Base-by-base conservation (phyloP, 2,888 invertebrate species). In the Agonopterix arenella region DNA sequence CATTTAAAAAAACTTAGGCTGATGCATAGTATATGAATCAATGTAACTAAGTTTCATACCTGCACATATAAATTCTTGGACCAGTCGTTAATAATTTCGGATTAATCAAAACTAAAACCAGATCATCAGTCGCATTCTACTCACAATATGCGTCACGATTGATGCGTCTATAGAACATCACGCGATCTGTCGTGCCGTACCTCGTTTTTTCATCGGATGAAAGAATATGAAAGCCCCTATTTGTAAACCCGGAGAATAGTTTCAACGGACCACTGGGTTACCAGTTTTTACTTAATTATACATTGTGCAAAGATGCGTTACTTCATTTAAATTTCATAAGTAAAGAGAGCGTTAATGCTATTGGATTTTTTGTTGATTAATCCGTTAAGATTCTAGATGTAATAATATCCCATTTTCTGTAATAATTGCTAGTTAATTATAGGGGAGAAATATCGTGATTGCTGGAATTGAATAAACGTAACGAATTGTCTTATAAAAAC, bases 231-330 rank as follows among this genome's bases (percentile, higher is more conserved):
- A 84, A 81, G 77, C 80, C 70, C 71, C 77, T 74, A 76, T 80
- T 84, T 80, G 77, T 76, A 79, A 76, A 80, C 62, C 68, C 55
- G 59, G 68, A 65, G 72, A 80, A 84, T 80, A 77, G 72, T 79
- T 84, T 80, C 79, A 80, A 83, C 80, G 84, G 81, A 76, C 79
- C 74, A 77, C 70, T 79, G 80, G 61, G 61, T 68, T 62, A 57
- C 64, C 67, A 69, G 66, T 83, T 85, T 84, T 84, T 84, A 36
- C 11, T n/a, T 28, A 28, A 28, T 37, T 8, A 18, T 4, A 18
- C 65, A 61, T 60, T 58, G 60, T 66, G 59, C 73, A 68, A 44
- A 53, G 53, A 53, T 51, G 53, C 53, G 48, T 51, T 51, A 46
- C 18, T 46, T 47, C 44, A 41, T 40, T n/a, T 45, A 40, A 8